These are phyloP conservation scores for Hemicrepidius hirtus DNA, from an alignment of 2,888 invertebrate genomes.

Conservation along the genomic window DNA sequence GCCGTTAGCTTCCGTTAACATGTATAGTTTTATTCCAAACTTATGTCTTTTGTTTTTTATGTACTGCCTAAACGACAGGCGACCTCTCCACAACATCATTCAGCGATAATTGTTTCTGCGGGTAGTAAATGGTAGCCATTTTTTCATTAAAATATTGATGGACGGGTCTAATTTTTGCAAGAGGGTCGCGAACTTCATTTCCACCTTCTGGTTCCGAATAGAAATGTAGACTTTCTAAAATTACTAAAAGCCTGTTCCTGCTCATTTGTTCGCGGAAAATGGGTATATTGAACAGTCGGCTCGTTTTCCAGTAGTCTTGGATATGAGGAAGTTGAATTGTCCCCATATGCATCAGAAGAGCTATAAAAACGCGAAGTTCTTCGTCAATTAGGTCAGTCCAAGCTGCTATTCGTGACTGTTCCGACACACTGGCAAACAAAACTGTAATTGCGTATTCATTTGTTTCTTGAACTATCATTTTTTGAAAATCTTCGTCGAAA, in stretches of 20 bases:
- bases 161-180: conserved; percentile 34
- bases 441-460: conserved; percentile 40
- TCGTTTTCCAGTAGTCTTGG: conserved; percentile 54
- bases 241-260: conserved; percentile 48
- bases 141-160: conserved; percentile 37
- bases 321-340: conserved; percentile 44
- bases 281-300: conserved; percentile 44
- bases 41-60: conserved; percentile 55
- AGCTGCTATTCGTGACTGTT: conserved; percentile 35
- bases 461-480: conserved; percentile 21
- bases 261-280: conserved; percentile 44
- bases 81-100: conserved; percentile 54
- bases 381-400: conserved; percentile 42
- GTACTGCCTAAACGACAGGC: conserved; percentile 57
- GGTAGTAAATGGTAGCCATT: conserved; percentile 48
- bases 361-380: conserved; percentile 51
- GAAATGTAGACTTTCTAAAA: conserved; percentile 48
- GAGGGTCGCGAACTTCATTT: neutral
- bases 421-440: conserved; percentile 7
- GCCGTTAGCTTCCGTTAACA: conserved; percentile 55
- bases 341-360: conserved; percentile 52
- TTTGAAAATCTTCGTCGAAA: conserved; percentile 16
- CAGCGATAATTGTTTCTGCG: conserved; percentile 53
- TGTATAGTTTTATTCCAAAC: conserved; percentile 61
- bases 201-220: neutral